Conservation (phyloP, 2,113 vertebrate species). For the Pomatostomus ruficeps region DNA sequence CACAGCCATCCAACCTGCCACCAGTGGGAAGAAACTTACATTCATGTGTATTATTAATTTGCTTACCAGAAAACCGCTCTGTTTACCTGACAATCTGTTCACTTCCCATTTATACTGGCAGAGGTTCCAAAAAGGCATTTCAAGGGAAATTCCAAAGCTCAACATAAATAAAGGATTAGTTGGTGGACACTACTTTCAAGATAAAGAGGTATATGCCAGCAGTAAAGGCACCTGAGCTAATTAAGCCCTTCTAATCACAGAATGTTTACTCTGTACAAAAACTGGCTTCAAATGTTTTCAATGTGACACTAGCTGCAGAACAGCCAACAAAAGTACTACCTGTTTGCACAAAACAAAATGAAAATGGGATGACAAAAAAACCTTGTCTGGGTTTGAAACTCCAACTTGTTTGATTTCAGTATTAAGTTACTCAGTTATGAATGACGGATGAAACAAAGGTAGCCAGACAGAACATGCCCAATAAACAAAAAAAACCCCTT, state of each 20-base stretch:
- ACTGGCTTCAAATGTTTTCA: slow-evolving; percentile 1
- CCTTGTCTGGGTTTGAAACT: not conserved
- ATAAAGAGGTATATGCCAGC: slow-evolving; percentile 5
- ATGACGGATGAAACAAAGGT: not conserved
- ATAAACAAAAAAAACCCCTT: not conserved
- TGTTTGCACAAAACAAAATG: slow-evolving; percentile 17
- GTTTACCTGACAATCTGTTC: not conserved
- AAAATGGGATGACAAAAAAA: not conserved
- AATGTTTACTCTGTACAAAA: slow-evolving; percentile 43
- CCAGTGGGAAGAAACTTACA: not conserved
- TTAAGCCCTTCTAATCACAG: slow-evolving; percentile 33
- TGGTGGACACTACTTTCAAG: slow-evolving; percentile 33
- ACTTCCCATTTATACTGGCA: not conserved
- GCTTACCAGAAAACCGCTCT: not conserved
- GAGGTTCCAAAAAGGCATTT: slow-evolving; percentile 17
- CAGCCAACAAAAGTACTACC: not conserved
- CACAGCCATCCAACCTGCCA: not conserved
- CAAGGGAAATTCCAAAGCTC: slow-evolving; percentile 56
- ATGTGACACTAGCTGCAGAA: not conserved
- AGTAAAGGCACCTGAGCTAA: slow-evolving; percentile 43
- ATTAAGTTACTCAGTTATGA: slow-evolving; percentile 18
- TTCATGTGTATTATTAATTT: not conserved
- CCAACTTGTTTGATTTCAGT: not conserved
- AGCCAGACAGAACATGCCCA: slow-evolving; percentile 13
- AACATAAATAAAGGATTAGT: slow-evolving; percentile 48